A percentile compares a stretch with the other conserved stretches of the same genome.
phyloP scores from a whole-genome alignment of 2,888 invertebrate species.

The Lordiphosa fenestrarum region DNA sequence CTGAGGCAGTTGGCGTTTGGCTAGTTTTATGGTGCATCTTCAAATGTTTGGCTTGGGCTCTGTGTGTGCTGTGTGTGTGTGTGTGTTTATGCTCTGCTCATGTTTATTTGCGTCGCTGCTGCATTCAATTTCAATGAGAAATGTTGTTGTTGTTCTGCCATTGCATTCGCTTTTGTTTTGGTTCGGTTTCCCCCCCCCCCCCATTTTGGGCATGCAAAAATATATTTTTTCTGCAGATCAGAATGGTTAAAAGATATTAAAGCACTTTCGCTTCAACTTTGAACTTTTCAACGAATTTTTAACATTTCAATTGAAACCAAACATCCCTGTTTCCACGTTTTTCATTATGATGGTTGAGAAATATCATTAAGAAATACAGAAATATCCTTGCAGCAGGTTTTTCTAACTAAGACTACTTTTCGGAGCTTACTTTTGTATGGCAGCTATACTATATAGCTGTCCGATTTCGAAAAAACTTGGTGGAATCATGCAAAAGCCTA shows the following conservation, averaged over 20 bases:
- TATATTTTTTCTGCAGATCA: constrained; percentile 24
- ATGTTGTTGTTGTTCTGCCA: constrained; percentile 25
- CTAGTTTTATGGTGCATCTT: constrained; percentile 68
- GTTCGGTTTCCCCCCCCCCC: constrained; percentile 5
- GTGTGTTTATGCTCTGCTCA: constrained; percentile 27
- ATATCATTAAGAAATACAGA: no score
- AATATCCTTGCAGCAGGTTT: no score
- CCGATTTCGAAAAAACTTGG: no score
- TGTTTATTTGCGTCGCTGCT: constrained; percentile 41
- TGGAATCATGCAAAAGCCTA: no score
- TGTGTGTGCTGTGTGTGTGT: constrained; percentile 9
- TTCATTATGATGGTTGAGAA: no score
- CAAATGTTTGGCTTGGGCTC: constrained; percentile 58
- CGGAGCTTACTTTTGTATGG: no score
- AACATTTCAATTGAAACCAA: no score
- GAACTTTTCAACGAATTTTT: no score
- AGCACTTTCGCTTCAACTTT: constrained; percentile 29
- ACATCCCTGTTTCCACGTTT: no score
- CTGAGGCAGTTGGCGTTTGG: constrained; percentile 30
- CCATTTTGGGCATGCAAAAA: constrained; percentile 26
- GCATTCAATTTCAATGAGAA: constrained; percentile 44
- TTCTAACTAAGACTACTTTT: no score
- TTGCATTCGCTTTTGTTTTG: constrained; percentile 34
- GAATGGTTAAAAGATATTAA: constrained; percentile 6
- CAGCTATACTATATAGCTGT: no score